phyloP scores from a whole-genome alignment of 2,113 vertebrate species.

The Prunella himalayana region DNA sequence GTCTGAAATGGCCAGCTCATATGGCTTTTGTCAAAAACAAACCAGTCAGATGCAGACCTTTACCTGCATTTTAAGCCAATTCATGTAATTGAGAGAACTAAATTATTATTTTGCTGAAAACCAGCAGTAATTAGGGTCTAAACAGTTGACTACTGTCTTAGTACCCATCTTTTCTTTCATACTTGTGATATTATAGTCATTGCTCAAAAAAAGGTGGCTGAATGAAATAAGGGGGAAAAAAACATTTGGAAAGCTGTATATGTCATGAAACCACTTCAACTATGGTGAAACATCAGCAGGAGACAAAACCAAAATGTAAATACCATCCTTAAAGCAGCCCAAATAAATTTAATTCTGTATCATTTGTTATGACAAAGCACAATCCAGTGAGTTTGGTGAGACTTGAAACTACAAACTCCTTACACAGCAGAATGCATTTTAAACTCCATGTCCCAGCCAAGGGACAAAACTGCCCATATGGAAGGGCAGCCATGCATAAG shows the following conservation, averaged over 20 bases:
- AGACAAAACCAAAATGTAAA: not conserved
- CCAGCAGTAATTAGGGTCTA: not conserved
- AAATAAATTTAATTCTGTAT: not conserved
- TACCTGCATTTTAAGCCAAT: not conserved
- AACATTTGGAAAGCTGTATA: not conserved
- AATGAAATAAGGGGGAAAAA: not conserved
- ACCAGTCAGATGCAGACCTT: not conserved
- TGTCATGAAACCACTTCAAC: not conserved
- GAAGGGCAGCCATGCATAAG: accelerated
- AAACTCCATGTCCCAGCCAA: not conserved
- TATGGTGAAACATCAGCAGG: not conserved
- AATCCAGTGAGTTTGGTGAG: not conserved
- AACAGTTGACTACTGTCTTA: not conserved
- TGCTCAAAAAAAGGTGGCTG: not conserved
- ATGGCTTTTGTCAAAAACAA: not conserved
- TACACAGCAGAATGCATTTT: not conserved
- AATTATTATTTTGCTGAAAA: not conserved
- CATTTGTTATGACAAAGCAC: not conserved
- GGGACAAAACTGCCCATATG: not conserved
- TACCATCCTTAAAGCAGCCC: not conserved
- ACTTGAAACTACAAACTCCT: not conserved
- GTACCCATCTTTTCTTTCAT: not conserved
- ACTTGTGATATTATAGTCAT: not conserved
- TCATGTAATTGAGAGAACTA: not conserved
- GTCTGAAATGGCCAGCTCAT: not conserved